Evolutionary conservation across 2,797 vertebrate genomes (phyloP), one percentile per base, ranked within the genome.

Genomic region (Lepidocolaptes lacrymiger): DNA sequence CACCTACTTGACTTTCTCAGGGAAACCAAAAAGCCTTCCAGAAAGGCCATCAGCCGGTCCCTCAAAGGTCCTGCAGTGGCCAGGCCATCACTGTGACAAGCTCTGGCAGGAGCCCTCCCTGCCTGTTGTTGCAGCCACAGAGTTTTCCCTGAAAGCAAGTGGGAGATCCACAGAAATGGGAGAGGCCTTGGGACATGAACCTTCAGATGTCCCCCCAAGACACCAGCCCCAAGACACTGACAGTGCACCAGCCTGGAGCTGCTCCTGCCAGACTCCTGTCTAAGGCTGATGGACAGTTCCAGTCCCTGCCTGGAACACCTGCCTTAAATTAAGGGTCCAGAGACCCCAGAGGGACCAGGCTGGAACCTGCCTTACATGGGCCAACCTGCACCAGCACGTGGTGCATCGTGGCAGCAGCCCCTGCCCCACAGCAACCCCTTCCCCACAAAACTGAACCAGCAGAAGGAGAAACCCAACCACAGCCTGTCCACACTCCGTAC

Each of bases 171-270:
- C 3, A 52, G 62, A 44, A n/a, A 68, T 0, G 9, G 64, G 18
- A 71, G 8, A 84, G 58, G 32, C 27, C 7, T 2, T 0, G 14
- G 44, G 55, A 90, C 59, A 62, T 0, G 0, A 66, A 75, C 6
- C 77, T 71, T 12, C 4, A 4, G 16, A 26, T 55, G 56, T 28
- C 10, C 36, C 36, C 18, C n/a, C 16, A 37, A 14, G 58, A 13
- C 73, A 64, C 32, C 4, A 1, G n/a, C n/a, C n/a, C n/a, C n/a
- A n/a, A n/a, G n/a, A n/a, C n/a, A 37, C 51, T 30, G 51, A 30
- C 51, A 30, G 51, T 30, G 28, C 51, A 30, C 13, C 36, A 68
- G 28, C 4, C 48, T 51, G 28, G 52, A 71, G 58, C 55, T 69
- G 69, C 77, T 44, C 43, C 46, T 8, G 36, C 27, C 46, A 46